Percentiles rank a stretch among this genome's conserved stretches.
phyloP scores from a whole-genome alignment of 2,797 vertebrate genomes.

The Darevskia nairensis region DNA sequence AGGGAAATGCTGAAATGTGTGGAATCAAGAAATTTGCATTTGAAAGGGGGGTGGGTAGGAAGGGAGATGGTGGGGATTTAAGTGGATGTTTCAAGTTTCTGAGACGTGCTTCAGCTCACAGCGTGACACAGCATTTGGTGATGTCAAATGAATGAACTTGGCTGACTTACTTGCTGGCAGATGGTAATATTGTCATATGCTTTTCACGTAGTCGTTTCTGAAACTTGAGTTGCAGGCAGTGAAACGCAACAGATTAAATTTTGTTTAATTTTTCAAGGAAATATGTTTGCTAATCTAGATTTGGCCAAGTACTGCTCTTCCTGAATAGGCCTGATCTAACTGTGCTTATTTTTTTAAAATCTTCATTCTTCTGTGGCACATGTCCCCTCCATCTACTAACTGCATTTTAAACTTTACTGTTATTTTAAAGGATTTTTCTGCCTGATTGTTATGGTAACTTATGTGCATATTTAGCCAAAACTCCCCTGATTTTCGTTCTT shows the following conservation, averaged over 20 bases:
- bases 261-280: slow-evolving; percentile 6
- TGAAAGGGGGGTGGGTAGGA: neutral
- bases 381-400: neutral
- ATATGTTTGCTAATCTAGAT: neutral
- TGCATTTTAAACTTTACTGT: neutral
- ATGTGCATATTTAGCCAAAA: neutral
- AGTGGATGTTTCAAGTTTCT: slow-evolving; percentile 46
- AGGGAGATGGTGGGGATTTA: slow-evolving; percentile 22
- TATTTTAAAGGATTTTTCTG: neutral
- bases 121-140: slow-evolving; percentile 43
- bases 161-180: slow-evolving; percentile 60
- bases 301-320: neutral
- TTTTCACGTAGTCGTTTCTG: slow-evolving; percentile 71
- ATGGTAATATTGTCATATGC: slow-evolving; percentile 66
- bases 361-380: neutral
- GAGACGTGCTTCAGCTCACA: slow-evolving; percentile 62
- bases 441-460: neutral
- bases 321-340: neutral
- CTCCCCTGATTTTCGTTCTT: neutral
- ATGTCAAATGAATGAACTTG: slow-evolving; percentile 64
- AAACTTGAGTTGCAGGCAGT: neutral
- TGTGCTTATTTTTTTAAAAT: neutral
- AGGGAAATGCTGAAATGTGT: neutral
- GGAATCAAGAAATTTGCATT: slow-evolving; percentile 1
- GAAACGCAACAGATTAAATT: slow-evolving; percentile 2